Conservation (phyloP, 2,113 vertebrate species). For the Fregetta grallaria region DNA sequence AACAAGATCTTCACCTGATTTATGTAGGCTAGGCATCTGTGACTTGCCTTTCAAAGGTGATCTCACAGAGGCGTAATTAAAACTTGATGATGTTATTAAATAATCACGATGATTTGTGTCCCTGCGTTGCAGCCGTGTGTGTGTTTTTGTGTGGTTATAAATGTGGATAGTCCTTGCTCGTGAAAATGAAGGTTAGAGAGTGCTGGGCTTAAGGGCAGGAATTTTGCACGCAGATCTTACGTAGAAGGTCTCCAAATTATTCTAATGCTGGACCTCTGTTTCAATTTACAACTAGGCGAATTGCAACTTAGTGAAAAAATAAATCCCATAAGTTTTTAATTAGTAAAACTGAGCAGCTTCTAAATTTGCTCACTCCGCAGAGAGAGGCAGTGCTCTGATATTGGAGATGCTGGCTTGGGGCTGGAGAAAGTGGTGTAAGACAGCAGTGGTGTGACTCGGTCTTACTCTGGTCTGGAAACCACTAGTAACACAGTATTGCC, state of each 20-base stretch:
- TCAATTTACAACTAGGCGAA: not conserved
- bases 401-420: not conserved
- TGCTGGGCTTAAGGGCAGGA: not conserved
- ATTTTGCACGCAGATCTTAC: not conserved
- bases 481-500: not conserved
- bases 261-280: not conserved
- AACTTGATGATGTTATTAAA: conserved; percentile 33
- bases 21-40: conserved; percentile 10
- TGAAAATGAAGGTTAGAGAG: not conserved
- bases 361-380: not conserved
- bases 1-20: conserved; percentile 25
- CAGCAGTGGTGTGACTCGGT: not conserved
- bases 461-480: not conserved
- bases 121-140: not conserved
- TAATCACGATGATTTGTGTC: conserved; percentile 22
- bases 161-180: not conserved
- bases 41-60: conserved; percentile 9
- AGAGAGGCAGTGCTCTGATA: not conserved
- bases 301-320: not conserved
- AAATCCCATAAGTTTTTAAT: not conserved
- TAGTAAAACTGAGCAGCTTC: not conserved
- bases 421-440: not conserved
- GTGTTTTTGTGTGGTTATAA: not conserved
- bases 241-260: not conserved
- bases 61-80: not conserved